phyloP scores from a whole-genome alignment of 2,888 invertebrate species.

The Apamea sordens region DNA sequence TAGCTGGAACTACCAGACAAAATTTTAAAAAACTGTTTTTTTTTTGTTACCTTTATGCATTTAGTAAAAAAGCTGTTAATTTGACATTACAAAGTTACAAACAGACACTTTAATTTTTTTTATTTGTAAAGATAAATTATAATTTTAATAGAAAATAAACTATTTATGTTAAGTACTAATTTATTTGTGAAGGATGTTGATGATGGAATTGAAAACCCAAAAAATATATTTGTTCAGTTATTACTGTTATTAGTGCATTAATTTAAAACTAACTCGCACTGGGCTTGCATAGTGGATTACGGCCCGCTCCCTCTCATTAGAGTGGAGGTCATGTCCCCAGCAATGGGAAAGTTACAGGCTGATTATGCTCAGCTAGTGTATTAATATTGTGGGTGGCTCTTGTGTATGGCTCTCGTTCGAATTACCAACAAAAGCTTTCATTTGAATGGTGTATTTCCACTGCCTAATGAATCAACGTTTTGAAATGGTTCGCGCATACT shows the following conservation, averaged over 20 bases:
- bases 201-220: neutral
- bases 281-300: neutral
- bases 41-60: too few relatives aligned
- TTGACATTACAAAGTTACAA: too few relatives aligned
- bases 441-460: neutral
- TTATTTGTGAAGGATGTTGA: neutral
- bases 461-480: too few relatives aligned
- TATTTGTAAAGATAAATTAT: too few relatives aligned
- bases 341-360: neutral
- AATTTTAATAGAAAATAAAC: neutral
- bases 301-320: too few relatives aligned
- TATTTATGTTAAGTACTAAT: too few relatives aligned
- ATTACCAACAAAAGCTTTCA: neutral
- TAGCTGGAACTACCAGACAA: too few relatives aligned
- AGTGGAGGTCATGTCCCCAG: too few relatives aligned
- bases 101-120: too few relatives aligned
- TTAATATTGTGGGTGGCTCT: neutral
- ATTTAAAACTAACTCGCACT: neutral
- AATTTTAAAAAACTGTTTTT: too few relatives aligned
- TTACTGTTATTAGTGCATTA: neutral
- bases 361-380: neutral
- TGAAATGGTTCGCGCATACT: neutral
- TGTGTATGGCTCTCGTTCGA: neutral
- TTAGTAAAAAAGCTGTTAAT: too few relatives aligned
- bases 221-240: neutral